These are phyloP conservation scores for Drosophila fungiperda DNA, from an alignment of 2,888 invertebrate species.

Conservation along the genomic window DNA sequence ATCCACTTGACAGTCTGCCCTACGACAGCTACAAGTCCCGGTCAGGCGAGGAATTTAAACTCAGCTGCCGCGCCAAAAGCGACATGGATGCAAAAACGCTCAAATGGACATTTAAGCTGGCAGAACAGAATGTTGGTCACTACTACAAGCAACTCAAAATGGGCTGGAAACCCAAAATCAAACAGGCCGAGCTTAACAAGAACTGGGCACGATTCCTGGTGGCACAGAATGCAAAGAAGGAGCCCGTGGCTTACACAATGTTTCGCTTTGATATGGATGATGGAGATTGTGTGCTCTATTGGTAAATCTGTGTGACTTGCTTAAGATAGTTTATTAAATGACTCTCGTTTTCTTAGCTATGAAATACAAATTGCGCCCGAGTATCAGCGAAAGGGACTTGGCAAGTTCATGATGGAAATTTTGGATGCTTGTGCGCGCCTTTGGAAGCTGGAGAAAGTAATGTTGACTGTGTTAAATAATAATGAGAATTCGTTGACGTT, in stretches of 20 bases:
- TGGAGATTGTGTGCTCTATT: conserved; percentile 89
- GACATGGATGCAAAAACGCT: conserved; percentile 82
- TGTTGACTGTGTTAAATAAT: conserved; percentile 91
- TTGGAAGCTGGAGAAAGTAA: conserved; percentile 90
- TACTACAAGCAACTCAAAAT: conserved; percentile 82
- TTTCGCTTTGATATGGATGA: conserved; percentile 91
- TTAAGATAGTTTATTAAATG: not conserved
- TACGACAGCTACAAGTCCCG: conserved; percentile 70
- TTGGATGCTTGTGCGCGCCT: conserved; percentile 90
- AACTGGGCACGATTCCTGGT: conserved; percentile 88
- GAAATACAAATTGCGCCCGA: conserved; percentile 91
- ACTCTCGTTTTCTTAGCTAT: conserved; percentile 87
- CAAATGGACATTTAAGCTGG: conserved; percentile 85
- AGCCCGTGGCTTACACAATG: conserved; percentile 89
- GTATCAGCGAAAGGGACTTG: conserved; percentile 90
- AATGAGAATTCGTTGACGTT: conserved; percentile 89
- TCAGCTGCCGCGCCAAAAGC: conserved; percentile 79
- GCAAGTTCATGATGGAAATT: conserved; percentile 91
- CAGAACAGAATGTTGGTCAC: conserved; percentile 83
- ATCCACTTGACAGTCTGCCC: conserved; percentile 79
- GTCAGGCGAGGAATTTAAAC: conserved; percentile 66
- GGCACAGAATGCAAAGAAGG: conserved; percentile 85
- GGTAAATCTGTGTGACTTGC: conserved; percentile 85
- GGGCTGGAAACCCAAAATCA: conserved; percentile 89
- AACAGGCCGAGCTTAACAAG: conserved; percentile 88